Percentiles rank a stretch among this genome's conserved stretches.
phyloP scores from a whole-genome alignment of 2,113 vertebrate species.

The Gadus macrocephalus region DNA sequence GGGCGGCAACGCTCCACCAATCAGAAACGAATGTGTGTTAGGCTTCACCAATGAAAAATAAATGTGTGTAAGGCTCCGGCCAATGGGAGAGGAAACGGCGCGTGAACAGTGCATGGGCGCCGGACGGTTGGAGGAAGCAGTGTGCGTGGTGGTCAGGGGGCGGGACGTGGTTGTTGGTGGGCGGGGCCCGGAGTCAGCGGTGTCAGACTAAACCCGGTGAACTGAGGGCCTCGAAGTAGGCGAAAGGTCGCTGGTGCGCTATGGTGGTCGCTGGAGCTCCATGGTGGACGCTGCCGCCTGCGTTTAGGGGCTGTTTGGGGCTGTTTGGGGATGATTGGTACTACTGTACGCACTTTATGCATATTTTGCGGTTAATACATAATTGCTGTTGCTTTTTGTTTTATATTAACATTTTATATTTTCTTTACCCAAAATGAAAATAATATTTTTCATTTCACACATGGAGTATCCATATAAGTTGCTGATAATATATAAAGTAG shows the following conservation, averaged over 20 bases:
- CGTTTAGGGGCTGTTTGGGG: too few species aligned
- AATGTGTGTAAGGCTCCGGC: constrained; percentile 54
- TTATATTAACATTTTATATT: too few species aligned
- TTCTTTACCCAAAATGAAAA: too few species aligned
- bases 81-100: constrained; percentile 73
- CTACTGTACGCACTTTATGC: too few species aligned
- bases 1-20: constrained; percentile 75
- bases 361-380: too few species aligned
- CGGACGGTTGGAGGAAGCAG: constrained; percentile 70
- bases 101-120: constrained; percentile 85
- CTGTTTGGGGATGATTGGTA: too few species aligned
- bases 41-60: constrained; percentile 70
- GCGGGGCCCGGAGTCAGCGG: constrained; percentile 69
- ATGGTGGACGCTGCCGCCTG: too few species aligned
- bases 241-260: constrained; percentile 77
- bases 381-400: too few species aligned
- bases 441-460: too few species aligned
- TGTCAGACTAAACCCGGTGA: constrained; percentile 76
- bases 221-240: constrained; percentile 76
- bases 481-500: too few species aligned
- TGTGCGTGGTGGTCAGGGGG: constrained; percentile 75
- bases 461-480: too few species aligned
- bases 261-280: constrained; percentile 52
- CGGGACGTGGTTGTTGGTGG: constrained; percentile 20
- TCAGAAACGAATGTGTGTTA: constrained; percentile 59